phyloP scores from a whole-genome alignment of 2,113 vertebrate genomes.

The Tetrao urogallus region DNA sequence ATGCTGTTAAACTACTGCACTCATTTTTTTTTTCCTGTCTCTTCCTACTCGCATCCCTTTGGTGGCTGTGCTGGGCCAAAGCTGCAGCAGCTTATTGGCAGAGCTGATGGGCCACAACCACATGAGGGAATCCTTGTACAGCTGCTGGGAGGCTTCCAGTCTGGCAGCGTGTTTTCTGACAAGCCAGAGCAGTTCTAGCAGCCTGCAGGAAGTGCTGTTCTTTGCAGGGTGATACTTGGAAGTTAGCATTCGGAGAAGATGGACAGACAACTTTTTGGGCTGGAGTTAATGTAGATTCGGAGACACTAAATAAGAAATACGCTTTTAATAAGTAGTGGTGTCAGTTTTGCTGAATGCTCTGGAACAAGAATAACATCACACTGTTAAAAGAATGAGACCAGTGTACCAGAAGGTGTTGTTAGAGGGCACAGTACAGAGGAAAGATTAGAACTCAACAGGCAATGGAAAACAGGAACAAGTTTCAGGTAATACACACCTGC shows the following conservation, averaged over 20 bases:
- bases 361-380: not conserved
- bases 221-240: not conserved
- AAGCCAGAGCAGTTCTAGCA: not conserved
- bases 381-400: not conserved
- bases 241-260: not conserved
- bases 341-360: not conserved
- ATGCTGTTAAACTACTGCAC: not conserved
- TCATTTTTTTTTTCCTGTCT: not conserved
- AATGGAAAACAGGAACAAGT: not conserved
- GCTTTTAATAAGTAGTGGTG: not conserved
- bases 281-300: not conserved
- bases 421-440: not conserved
- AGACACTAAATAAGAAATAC: not conserved
- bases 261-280: too few relatives aligned
- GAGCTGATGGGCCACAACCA: not conserved
- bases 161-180: not conserved
- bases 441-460: not conserved
- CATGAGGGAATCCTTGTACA: fast-evolving
- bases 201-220: not conserved
- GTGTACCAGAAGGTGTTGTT: not conserved
- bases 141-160: not conserved
- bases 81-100: not conserved
- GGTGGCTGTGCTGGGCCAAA: not conserved
- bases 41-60: not conserved
- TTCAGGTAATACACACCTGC: not conserved